phyloP scores from a whole-genome alignment of 2,888 invertebrate genomes.

The Acleris laterana region DNA sequence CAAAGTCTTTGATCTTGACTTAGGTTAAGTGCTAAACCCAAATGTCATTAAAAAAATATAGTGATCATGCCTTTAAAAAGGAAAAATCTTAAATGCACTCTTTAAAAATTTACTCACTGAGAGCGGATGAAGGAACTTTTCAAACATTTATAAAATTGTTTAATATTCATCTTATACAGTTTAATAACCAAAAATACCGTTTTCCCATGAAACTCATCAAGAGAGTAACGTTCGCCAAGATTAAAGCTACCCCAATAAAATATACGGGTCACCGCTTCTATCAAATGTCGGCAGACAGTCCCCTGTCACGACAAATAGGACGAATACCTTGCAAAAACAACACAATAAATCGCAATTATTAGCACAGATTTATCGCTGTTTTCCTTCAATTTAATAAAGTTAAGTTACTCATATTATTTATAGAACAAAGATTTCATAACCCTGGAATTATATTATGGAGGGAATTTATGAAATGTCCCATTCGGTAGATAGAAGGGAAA shows the following conservation, averaged over 20 bases:
- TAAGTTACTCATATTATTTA: slow-evolving; percentile 19
- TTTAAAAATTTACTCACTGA: too few species aligned
- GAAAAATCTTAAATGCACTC: too few species aligned
- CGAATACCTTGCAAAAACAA: slow-evolving; percentile 28
- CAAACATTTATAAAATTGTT: too few species aligned
- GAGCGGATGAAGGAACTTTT: too few species aligned
- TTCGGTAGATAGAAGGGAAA: slow-evolving; percentile 17
- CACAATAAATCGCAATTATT: slow-evolving; percentile 29
- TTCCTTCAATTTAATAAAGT: slow-evolving; percentile 34
- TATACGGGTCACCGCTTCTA: slow-evolving; percentile 3
- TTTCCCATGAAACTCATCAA: too few species aligned
- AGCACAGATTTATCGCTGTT: slow-evolving; percentile 29
- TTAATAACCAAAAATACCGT: too few species aligned
- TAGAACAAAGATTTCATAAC: slow-evolving; percentile 32
- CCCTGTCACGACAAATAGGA: slow-evolving; percentile 14
- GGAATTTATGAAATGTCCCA: slow-evolving; percentile 32
- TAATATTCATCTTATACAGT: too few species aligned
- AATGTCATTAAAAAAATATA: too few species aligned
- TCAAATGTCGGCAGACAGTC: background rate
- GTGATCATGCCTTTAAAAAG: too few species aligned
- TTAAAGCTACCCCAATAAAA: background rate
- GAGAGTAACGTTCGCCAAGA: background rate
- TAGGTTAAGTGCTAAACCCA: too few species aligned
- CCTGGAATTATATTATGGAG: slow-evolving; percentile 14
- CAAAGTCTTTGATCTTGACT: too few species aligned